A percentile compares a stretch with the other conserved stretches of the same genome.
These are phyloP conservation scores for Cherax quadricarinatus DNA, from an alignment of 1,140 invertebrate genomes.

Conservation along the genomic window DNA sequence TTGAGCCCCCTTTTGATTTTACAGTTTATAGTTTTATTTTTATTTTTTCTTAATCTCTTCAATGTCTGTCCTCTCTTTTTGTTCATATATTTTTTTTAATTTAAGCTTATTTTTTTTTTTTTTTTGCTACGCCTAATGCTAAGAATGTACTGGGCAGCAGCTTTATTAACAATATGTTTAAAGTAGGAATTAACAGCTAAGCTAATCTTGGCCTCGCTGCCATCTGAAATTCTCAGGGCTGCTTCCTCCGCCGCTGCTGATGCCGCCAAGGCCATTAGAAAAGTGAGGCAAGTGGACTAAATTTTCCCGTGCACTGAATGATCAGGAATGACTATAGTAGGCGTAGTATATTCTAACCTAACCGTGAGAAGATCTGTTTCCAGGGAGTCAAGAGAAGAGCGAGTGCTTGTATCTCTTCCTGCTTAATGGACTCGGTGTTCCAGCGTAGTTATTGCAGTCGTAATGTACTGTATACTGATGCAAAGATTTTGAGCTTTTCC, in stretches of 20 bases:
- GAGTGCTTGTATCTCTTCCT: slow-evolving; percentile 7
- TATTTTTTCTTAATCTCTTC: not conserved
- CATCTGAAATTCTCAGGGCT: slow-evolving; percentile 41
- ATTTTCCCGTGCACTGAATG: slow-evolving; percentile 48
- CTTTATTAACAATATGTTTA: slow-evolving; percentile 9
- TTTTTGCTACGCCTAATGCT: not conserved
- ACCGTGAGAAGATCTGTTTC: slow-evolving; percentile 13
- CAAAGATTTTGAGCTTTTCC: slow-evolving; percentile 3
- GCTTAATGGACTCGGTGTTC: not conserved
- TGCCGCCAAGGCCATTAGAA: slow-evolving; percentile 54
- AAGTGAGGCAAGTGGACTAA: slow-evolving; percentile 60
- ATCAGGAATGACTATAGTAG: slow-evolving; percentile 36
- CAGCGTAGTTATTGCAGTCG: not conserved
- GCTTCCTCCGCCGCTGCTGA: slow-evolving; percentile 55
- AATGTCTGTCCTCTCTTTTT: not conserved
- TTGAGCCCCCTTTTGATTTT: not conserved
- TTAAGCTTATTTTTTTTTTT: not conserved
- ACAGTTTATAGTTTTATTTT: not conserved
- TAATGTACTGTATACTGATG: not conserved
- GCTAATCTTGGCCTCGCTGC: slow-evolving; percentile 58
- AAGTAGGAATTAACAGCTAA: slow-evolving; percentile 13
- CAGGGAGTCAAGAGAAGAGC: not conserved
- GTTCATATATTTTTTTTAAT: not conserved
- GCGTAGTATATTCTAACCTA: slow-evolving; percentile 22
- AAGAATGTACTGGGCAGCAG: slow-evolving; percentile 1